A percentile compares a stretch with the other conserved stretches of the same genome.
phyloP scores from a whole-genome alignment of 1,140 invertebrate species.

The Calycopis cecrops region DNA sequence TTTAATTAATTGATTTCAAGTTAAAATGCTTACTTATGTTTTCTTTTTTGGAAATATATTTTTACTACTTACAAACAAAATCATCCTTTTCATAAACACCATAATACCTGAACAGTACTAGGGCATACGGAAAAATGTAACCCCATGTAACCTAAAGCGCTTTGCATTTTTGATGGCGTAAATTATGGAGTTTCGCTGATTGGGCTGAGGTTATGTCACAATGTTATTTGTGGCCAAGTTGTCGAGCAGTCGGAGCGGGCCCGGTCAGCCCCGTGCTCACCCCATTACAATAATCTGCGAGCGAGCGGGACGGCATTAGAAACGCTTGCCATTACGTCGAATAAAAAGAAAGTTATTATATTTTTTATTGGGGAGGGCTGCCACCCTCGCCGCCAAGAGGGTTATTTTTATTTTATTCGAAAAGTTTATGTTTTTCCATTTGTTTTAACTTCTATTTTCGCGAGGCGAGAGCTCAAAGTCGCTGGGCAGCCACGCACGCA shows the following conservation, averaged over 20 bases:
- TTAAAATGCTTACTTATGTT: no score
- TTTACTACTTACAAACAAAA: no score
- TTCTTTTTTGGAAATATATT: no score
- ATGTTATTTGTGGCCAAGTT: slow-evolving; percentile 1
- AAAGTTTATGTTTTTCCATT: slow-evolving; percentile 69
- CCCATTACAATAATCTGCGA: slow-evolving; percentile 62
- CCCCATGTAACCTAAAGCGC: no score
- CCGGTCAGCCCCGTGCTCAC: slow-evolving; percentile 25
- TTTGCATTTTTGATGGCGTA: background rate
- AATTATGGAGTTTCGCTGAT: background rate
- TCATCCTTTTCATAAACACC: no score
- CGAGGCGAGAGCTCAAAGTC: slow-evolving; percentile 58
- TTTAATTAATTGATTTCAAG: no score
- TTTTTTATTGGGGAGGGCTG: slow-evolving; percentile 70
- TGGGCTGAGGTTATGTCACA: slow-evolving; percentile 3
- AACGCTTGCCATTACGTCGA: slow-evolving; percentile 68
- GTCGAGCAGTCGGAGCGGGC: background rate
- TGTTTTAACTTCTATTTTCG: slow-evolving; percentile 70
- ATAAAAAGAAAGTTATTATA: slow-evolving; percentile 75
- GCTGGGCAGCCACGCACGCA: slow-evolving; percentile 53
- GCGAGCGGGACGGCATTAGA: slow-evolving; percentile 57
- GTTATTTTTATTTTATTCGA: slow-evolving; percentile 74
- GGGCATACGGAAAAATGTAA: background rate
- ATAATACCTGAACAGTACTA: background rate
- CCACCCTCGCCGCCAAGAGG: slow-evolving; percentile 67